Evolutionary conservation across 2,797 vertebrate species (phyloP), one percentile per base, ranked within the genome.

Genomic region (Gobio occitaniae): DNA sequence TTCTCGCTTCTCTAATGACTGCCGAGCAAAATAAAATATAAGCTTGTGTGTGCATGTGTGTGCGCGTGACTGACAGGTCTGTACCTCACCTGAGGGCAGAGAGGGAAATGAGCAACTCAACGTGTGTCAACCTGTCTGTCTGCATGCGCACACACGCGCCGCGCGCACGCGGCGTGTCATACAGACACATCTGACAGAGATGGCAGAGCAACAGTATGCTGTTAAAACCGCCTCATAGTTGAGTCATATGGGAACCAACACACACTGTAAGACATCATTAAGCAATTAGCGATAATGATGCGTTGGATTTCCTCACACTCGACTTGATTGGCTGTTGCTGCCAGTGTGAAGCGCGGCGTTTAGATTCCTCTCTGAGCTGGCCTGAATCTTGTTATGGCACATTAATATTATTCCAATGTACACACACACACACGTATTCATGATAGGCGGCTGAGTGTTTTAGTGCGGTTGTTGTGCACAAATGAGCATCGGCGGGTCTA

Each of bases 1-100:
- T 92, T 90, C 91, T 93, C 91, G 93, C 94, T 90, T 89, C 78
- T 89, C 91, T 95, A 94, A 95, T 94, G 93, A 95, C 93, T 89
- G 88, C 87, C 87, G 93, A 91, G 92, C 91, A 92, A 90, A 87
- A 87, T 88, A 88, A n/a, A 87, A 87, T 78, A 84, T 78, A 86
- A 70, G 86, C 81, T 29, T 87, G 69, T 76, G 12, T 83, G 69
- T 83, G 59, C 77, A 52, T 80, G 66, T 80, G 84, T 87, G 71
- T 83, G 84, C n/a, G 88, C 86, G 76, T 84, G 90, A 88, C 72
- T 94, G 93, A 93, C 92, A 93, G 91, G 93, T 91, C 86, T 89
- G 90, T 88, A 86, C 87, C 83, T 91, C 83, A 87, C 88, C 82
- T 81, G 85, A 87, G 88, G 88, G 88, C 91, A 90, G 87, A 90